phyloP scores from a whole-genome alignment of 2,113 vertebrate genomes.

The Phalacrocorax carbo region DNA sequence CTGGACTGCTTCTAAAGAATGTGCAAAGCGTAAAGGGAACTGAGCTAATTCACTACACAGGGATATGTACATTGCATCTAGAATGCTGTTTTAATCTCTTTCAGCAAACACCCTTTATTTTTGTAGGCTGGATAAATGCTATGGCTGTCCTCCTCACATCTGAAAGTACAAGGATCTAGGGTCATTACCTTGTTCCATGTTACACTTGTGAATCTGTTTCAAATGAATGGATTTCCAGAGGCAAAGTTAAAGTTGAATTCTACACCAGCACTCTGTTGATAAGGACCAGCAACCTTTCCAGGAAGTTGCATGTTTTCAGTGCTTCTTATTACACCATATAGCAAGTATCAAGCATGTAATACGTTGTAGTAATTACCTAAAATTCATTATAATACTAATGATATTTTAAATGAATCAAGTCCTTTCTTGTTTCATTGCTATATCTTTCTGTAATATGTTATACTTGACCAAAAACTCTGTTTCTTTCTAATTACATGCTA shows the following conservation, averaged over 20 bases:
- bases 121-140: not conserved
- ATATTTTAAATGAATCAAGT: not conserved
- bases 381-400: not conserved
- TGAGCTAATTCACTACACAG: accelerated
- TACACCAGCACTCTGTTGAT: not conserved
- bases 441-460: not conserved
- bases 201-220: not conserved
- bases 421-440: not conserved
- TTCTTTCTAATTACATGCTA: not conserved
- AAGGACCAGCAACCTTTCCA: not conserved
- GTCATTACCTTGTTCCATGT: not conserved
- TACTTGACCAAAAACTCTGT: not conserved
- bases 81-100: not conserved
- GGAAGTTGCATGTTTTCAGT: not conserved
- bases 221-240: not conserved
- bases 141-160: not conserved
- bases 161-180: not conserved
- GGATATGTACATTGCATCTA: not conserved
- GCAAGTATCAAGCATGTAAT: not conserved
- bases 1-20: not conserved
- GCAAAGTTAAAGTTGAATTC: not conserved
- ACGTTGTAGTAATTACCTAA: not conserved
- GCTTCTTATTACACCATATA: not conserved
- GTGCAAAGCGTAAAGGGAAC: not conserved
- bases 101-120: not conserved